phyloP scores from a whole-genome alignment of 1,140 invertebrate species.

The Drosophila aff. region DNA sequence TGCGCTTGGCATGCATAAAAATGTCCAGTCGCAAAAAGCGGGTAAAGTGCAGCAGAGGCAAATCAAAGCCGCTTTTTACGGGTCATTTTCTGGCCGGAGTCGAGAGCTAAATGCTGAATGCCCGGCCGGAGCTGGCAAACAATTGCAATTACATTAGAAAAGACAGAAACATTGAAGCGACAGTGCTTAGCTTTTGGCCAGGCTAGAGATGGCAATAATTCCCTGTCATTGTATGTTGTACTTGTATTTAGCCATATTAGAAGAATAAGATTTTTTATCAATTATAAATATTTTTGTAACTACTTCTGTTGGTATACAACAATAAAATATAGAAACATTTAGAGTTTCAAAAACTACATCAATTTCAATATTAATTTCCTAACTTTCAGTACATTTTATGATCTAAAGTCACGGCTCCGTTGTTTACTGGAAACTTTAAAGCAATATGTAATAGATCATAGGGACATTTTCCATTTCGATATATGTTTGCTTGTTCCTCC shows the following conservation, averaged over 20 bases:
- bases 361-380: too few species aligned
- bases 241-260: not conserved
- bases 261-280: too few species aligned
- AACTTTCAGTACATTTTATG: too few species aligned
- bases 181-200: slow-evolving; percentile 34
- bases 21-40: slow-evolving; percentile 54
- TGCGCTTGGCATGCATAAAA: slow-evolving; percentile 84
- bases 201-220: slow-evolving; percentile 7
- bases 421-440: not conserved
- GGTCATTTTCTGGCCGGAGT: slow-evolving; percentile 35
- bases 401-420: not conserved
- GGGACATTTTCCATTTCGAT: not conserved
- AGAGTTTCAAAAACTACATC: too few species aligned
- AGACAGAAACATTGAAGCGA: slow-evolving; percentile 35
- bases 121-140: slow-evolving; percentile 58
- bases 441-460: not conserved
- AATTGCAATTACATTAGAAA: slow-evolving; percentile 83
- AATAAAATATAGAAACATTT: too few species aligned
- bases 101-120: slow-evolving; percentile 19
- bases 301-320: too few species aligned
- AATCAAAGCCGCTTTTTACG: slow-evolving; percentile 54
- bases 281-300: too few species aligned
- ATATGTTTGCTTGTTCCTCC: slow-evolving; percentile 3
- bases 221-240: too few species aligned
- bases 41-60: slow-evolving; percentile 61